phyloP scores from a whole-genome alignment of 2,113 vertebrate genomes.

The Sinocyclocheilus rhinocerous region DNA sequence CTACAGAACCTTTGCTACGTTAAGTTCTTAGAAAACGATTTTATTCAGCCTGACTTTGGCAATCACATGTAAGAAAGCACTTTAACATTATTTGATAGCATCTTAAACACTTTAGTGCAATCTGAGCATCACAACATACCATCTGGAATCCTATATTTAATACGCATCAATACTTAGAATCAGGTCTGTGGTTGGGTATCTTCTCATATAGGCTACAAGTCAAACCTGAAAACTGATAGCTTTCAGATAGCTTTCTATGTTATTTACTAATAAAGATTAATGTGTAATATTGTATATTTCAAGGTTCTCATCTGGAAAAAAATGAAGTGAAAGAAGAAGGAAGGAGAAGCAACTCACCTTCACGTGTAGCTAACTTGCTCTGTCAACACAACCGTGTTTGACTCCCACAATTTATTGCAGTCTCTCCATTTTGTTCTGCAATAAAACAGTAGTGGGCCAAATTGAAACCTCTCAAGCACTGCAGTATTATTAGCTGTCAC shows the following conservation, averaged over 20 bases:
- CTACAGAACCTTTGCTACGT: not conserved
- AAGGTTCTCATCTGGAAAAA: not conserved
- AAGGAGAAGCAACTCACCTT: constrained; percentile 47
- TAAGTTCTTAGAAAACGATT: not conserved
- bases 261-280: not conserved
- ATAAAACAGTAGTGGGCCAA: constrained; percentile 37
- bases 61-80: not conserved
- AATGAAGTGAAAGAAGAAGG: not conserved
- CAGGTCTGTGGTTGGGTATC: not conserved
- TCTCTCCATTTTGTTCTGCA: constrained; percentile 43
- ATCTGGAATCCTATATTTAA: not conserved
- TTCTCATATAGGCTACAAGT: not conserved
- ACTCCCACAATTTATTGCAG: constrained; percentile 39
- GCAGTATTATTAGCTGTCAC: constrained; percentile 40
- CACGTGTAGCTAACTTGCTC: not conserved
- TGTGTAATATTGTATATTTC: not conserved
- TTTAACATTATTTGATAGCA: not conserved
- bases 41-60: not conserved
- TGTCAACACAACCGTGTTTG: not conserved
- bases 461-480: constrained; percentile 43
- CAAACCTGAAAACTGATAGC: not conserved
- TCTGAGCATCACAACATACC: not conserved
- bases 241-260: not conserved
- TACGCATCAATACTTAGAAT: not conserved
- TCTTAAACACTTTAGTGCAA: not conserved